Percentiles rank a stretch among this genome's conserved stretches.
Conservation (phyloP, 2,888 invertebrate species). For the Drosophila affinis region DNA sequence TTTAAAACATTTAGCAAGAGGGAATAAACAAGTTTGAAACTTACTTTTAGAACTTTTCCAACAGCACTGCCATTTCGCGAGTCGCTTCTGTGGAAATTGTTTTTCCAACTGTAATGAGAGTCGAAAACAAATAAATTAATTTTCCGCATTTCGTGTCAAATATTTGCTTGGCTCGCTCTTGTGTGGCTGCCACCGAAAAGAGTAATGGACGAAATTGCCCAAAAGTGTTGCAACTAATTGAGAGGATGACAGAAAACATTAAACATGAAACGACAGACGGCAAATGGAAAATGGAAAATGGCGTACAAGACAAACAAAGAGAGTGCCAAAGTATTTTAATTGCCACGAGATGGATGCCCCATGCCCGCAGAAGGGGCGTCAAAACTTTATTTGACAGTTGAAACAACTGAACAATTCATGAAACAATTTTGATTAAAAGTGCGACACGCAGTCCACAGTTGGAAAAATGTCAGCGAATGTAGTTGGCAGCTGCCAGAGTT, state of each 20-base stretch:
- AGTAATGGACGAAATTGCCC: constrained; percentile 41
- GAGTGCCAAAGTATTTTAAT: constrained; percentile 77
- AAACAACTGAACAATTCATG: constrained; percentile 75
- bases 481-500: constrained; percentile 28
- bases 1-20: neutral
- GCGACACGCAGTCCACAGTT: constrained; percentile 57
- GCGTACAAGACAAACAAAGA: constrained; percentile 45
- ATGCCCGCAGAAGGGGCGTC: constrained; percentile 51
- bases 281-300: constrained; percentile 30
- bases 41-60: constrained; percentile 58
- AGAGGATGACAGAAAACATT: constrained; percentile 23
- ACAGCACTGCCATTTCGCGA: constrained; percentile 46
- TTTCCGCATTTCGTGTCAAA: constrained; percentile 52
- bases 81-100: constrained; percentile 49
- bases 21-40: constrained; percentile 28
- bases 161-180: constrained; percentile 19
- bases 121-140: constrained; percentile 67
- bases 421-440: constrained; percentile 79
- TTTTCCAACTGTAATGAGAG: constrained; percentile 68
- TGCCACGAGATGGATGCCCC: constrained; percentile 54
- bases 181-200: constrained; percentile 17
- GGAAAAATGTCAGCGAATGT: constrained; percentile 40
- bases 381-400: constrained; percentile 78
- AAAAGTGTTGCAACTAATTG: constrained; percentile 68
- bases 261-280: constrained; percentile 32